phyloP scores from a whole-genome alignment of 1,140 invertebrate species.

The Hestina assimilis region DNA sequence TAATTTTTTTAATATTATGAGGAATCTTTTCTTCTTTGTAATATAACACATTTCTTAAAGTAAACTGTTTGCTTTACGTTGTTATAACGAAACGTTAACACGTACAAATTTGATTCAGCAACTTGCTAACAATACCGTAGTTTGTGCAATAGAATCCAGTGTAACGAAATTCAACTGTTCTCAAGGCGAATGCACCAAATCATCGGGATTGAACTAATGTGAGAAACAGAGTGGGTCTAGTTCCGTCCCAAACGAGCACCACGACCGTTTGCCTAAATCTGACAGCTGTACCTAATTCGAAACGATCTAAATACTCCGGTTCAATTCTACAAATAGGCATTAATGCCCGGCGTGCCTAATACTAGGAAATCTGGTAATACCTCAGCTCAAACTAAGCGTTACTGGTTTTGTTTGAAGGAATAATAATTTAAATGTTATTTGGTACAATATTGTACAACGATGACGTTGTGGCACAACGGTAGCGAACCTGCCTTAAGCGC shows the following conservation, averaged over 20 bases:
- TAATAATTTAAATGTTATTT: too few species aligned
- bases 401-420: not conserved
- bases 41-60: too few species aligned
- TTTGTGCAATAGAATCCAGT: slow-evolving; percentile 29
- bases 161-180: slow-evolving; percentile 34
- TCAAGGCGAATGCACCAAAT: slow-evolving; percentile 49
- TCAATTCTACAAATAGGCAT: slow-evolving; percentile 30
- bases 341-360: slow-evolving; percentile 18
- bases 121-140: slow-evolving; percentile 29
- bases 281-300: slow-evolving; percentile 64
- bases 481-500: too few species aligned
- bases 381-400: not conserved
- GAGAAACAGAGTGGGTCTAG: slow-evolving; percentile 58
- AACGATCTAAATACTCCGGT: slow-evolving; percentile 41
- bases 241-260: slow-evolving; percentile 41
- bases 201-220: slow-evolving; percentile 68
- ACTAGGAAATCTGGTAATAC: slow-evolving; percentile 3
- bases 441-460: too few species aligned
- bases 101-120: slow-evolving; percentile 14
- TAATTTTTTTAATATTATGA: too few species aligned
- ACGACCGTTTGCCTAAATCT: slow-evolving; percentile 65
- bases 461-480: too few species aligned
- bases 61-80: too few species aligned
- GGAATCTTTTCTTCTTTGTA: too few species aligned
- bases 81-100: not conserved